Percentiles rank a stretch among this genome's conserved stretches.
Conservation (phyloP, 2,888 invertebrate genomes). For the Trichopoda pennipes region DNA sequence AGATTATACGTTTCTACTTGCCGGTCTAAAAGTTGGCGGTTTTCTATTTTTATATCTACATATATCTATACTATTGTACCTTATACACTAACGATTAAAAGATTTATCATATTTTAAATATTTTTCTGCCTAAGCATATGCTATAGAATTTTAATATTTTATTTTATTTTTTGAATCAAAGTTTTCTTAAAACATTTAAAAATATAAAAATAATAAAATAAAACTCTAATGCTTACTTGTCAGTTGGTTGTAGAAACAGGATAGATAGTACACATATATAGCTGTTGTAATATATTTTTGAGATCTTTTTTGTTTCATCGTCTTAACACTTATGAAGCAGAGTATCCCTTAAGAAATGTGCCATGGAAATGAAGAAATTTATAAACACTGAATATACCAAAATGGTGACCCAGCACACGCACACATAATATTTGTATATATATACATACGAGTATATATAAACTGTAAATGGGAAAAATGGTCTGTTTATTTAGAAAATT, state of each 20-base stretch:
- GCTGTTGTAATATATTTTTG: slow-evolving; percentile 1
- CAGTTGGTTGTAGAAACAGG: background rate
- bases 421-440: slow-evolving; percentile 20
- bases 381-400: slow-evolving; percentile 8
- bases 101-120: too few species aligned
- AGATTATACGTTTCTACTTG: too few species aligned
- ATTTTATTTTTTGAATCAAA: background rate
- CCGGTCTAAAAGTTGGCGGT: too few species aligned
- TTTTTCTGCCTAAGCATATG: too few species aligned
- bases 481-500: slow-evolving; percentile 55
- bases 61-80: too few species aligned
- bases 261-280: background rate
- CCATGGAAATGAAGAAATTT: slow-evolving; percentile 1
- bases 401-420: slow-evolving; percentile 6
- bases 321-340: background rate
- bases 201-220: background rate
- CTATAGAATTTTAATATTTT: too few species aligned
- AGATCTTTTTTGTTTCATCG: background rate
- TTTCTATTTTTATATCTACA: too few species aligned
- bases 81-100: too few species aligned
- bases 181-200: background rate
- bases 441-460: background rate
- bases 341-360: slow-evolving; percentile 46
- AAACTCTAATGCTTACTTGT: slow-evolving; percentile 51
- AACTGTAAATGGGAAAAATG: slow-evolving; percentile 40